Evolutionary conservation across 2,888 invertebrate genomes (phyloP).

Genomic region (Allacma fusca): DNA sequence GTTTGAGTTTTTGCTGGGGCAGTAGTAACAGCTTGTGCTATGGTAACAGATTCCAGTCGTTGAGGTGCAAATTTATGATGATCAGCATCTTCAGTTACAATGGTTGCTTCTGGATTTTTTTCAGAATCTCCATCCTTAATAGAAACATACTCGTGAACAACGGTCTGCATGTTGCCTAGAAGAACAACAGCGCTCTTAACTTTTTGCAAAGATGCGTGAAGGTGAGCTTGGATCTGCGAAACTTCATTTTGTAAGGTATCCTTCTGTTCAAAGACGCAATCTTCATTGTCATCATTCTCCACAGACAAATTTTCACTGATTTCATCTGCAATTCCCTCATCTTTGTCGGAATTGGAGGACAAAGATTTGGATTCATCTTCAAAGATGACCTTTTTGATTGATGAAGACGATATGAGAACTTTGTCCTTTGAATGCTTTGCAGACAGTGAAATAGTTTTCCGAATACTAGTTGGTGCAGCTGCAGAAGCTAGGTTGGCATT

Average conservation of each 20-base stretch:
- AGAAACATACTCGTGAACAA: slow-evolving; percentile 15
- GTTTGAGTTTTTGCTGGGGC: neutral
- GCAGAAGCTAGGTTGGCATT: neutral
- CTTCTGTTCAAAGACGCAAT: slow-evolving; percentile 37
- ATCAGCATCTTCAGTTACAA: neutral
- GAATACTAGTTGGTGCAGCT: slow-evolving; percentile 28
- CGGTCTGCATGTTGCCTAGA: slow-evolving; percentile 31
- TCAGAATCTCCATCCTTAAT: slow-evolving; percentile 5
- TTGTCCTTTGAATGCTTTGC: slow-evolving; percentile 28
- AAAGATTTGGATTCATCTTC: slow-evolving; percentile 61
- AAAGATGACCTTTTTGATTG: slow-evolving; percentile 59
- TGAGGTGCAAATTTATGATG: neutral
- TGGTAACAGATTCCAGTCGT: neutral
- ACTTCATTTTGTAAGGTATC: slow-evolving; percentile 29
- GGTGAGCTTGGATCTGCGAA: slow-evolving; percentile 36
- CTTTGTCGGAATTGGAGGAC: slow-evolving; percentile 61
- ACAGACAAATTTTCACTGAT: slow-evolving; percentile 44
- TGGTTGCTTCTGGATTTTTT: neutral
- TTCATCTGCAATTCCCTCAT: slow-evolving; percentile 61
- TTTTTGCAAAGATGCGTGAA: slow-evolving; percentile 25
- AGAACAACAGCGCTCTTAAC: slow-evolving; percentile 31
- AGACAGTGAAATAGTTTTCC: slow-evolving; percentile 28
- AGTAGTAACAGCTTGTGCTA: neutral
- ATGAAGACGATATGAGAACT: slow-evolving; percentile 36
- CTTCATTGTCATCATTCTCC: slow-evolving; percentile 43